Base-by-base conservation (phyloP, 2,797 vertebrate genomes). In the Sebastes alutus region DNA sequence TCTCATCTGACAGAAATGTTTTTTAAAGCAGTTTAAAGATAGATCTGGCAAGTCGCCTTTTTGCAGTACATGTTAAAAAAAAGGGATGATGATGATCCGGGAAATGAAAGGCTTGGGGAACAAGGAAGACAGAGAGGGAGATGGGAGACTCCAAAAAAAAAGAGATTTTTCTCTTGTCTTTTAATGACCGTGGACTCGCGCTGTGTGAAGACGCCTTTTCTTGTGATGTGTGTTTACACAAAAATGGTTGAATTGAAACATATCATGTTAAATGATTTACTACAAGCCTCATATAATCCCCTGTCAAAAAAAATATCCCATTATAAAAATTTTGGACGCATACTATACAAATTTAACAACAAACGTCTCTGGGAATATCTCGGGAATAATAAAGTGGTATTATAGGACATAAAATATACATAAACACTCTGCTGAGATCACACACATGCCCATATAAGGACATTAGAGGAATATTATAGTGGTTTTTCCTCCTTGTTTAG, bases 21-120 rank as follows among this genome's bases (percentile, higher is more conserved):
- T 52, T 52, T 52, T 52, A 71, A 88, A 87, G 65, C 75, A 73
- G 87, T 90, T 91, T 90, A 91, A 90, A 92, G 84, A 92, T 82
- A 85, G 82, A 90, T 87, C 78, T 82, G 88, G 72, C 85, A 80
- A 73, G 80, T 81, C 59, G 22, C 52, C 65, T 81, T 84, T 87
- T 86, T 60, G 59, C 35, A 29, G 54, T 75, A 67, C 78, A 69
- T 75, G 75, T 89, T 49, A 6, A 61, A 78, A 46, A 65, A 46
- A 65, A 42, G 23, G 23, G 12, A 13, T 29, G 86, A 83, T 64
- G 79, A 74, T 30, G 4, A 63, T 72, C 56, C 4, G 54, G 65
- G 78, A 86, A 91, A 88, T 71, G 74, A 92, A 90, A 83, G 73
- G 38, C 63, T 82, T 42, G 33, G 71, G 81, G n/a, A 81, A 78